phyloP scores from a whole-genome alignment of 2,113 vertebrate genomes.

The Albula glossodonta region DNA sequence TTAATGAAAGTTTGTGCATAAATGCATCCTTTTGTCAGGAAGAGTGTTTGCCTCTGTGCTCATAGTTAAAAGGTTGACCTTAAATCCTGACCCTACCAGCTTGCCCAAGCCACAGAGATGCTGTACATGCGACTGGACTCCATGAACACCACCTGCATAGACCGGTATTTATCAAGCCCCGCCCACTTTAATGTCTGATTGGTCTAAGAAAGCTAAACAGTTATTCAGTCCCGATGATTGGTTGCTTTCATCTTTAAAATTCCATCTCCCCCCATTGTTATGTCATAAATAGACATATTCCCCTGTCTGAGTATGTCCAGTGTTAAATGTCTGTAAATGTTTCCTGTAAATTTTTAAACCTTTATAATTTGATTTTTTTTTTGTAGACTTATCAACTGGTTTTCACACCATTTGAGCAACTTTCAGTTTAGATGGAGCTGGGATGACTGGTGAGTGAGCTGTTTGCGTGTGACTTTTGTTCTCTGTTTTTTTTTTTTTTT shows the following conservation, averaged over 20 bases:
- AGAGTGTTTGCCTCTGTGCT: constrained; percentile 12
- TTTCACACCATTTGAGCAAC: constrained; percentile 97
- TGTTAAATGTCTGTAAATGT: background rate
- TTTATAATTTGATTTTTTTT: accelerated
- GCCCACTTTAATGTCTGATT: background rate
- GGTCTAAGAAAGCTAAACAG: background rate
- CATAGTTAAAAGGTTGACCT: constrained; percentile 52
- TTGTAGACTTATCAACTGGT: constrained; percentile 85
- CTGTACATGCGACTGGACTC: constrained; percentile 95
- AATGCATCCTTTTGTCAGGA: background rate
- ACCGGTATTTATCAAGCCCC: constrained; percentile 72
- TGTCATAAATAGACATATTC: background rate
- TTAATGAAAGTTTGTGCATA: background rate
- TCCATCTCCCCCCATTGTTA: background rate
- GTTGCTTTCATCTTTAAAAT: background rate
- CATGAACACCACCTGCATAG: constrained; percentile 93
- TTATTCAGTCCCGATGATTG: background rate
- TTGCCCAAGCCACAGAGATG: constrained; percentile 98
- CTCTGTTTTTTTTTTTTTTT: background rate
- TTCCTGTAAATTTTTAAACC: background rate
- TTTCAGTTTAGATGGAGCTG: constrained; percentile 98
- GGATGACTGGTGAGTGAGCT: constrained; percentile 90
- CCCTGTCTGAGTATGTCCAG: background rate
- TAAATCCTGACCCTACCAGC: constrained; percentile 72
- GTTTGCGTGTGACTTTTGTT: background rate